Percentiles rank a stretch among this genome's conserved stretches.
Evolutionary conservation across 1,140 invertebrate species (phyloP).

Genomic region (Caenorhabditis remanei): DNA sequence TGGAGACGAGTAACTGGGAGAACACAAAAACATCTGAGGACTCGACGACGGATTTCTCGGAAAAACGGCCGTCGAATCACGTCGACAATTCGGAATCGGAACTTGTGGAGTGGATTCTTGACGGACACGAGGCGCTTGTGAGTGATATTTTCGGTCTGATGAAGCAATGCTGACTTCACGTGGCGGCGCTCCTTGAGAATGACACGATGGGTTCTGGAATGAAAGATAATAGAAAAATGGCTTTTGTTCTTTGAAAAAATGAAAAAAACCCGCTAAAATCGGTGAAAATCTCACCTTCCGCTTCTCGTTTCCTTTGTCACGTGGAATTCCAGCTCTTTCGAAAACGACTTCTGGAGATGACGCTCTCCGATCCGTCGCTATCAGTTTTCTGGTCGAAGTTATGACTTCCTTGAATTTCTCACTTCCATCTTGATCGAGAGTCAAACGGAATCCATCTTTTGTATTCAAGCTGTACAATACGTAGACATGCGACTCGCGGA

Average conservation of each 20-base stretch:
- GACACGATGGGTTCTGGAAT: no score
- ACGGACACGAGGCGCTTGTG: background rate
- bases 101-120: no score
- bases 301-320: no score
- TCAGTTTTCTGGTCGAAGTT: background rate
- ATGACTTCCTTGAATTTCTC: background rate
- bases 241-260: no score
- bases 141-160: background rate
- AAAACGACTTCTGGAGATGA: background rate
- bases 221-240: no score
- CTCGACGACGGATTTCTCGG: background rate
- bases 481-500: background rate
- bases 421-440: background rate
- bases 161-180: no score
- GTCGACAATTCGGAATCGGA: background rate
- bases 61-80: background rate
- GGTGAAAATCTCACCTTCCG: no score
- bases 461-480: background rate
- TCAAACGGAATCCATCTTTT: slow-evolving; percentile 1
- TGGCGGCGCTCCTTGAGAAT: no score
- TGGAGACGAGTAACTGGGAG: no score
- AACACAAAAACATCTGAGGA: background rate
- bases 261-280: no score
- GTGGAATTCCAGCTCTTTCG: no score
- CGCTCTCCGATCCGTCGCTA: background rate